Evolutionary conservation across 2,888 invertebrate genomes (phyloP), one percentile per base, ranked within the genome.

Genomic region (Syrista parreyssii): DNA sequence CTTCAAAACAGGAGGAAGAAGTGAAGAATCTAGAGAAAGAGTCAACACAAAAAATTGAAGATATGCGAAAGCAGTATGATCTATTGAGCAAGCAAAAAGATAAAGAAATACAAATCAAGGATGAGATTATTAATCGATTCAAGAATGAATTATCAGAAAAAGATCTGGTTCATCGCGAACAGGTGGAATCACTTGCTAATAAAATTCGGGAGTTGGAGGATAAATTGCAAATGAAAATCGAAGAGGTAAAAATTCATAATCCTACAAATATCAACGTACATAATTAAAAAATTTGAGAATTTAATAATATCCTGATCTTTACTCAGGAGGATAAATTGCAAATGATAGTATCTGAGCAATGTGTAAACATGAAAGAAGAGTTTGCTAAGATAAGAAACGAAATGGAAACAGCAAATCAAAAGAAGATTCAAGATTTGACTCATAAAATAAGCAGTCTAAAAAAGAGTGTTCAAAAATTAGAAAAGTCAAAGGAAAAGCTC

Each of bases 251-350:
- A 23, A 55, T 55, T 55, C 23, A 55, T 55, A 55, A 55, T 55
- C 55, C 55, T 55, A 55, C 32, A 33, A 74, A 40, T 73, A 40
- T 35, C 32, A 12, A 36, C 34, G 23, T 68, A 34, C 40, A n/a
- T 68, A 12, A 15, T 15, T 15, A 30, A n/a, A 3, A 23, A 35
- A 68, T 79, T 32, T 31, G 36, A 35, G 12, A 73, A 33, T 55
- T 23, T 3, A 72, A 55, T 71, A 23, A 74, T 40, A 69, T 32
- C 35, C 72, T 72, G 30, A 55, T 31, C 30, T 23, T 76, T n/a
- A 36, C 30, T n/a, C 34, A 90, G 90, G 89, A 88, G 74, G 82
- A 81, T 69, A 87, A 85, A 79, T 80, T 88, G n/a, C 85, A 87
- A 75, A 76, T 76, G 3, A 86, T 88, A 69, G 73, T 89, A n/a